phyloP scores from a whole-genome alignment of 2,888 invertebrate genomes.

The Norana najaformis region DNA sequence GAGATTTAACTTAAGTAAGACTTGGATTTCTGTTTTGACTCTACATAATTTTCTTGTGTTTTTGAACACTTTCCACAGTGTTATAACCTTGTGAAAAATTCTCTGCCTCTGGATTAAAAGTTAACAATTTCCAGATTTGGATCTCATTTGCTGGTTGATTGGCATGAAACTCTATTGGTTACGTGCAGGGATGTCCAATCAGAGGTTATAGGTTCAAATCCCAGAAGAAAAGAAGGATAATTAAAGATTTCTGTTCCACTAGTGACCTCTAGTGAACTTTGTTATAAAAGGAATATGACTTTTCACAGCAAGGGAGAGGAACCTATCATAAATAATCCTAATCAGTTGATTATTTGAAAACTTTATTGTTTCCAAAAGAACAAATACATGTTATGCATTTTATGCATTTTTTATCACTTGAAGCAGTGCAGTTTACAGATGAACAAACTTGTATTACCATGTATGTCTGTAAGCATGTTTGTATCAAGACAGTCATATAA shows the following conservation, averaged over 20 bases:
- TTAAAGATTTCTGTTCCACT: background rate
- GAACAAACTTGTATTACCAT: too few species aligned
- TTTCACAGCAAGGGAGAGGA: background rate
- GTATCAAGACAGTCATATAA: too few species aligned
- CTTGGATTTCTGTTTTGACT: background rate
- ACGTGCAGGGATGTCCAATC: background rate
- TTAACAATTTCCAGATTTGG: too few species aligned
- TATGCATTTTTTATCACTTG: too few species aligned
- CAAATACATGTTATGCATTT: too few species aligned
- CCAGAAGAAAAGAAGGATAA: background rate
- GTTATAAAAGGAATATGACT: background rate
- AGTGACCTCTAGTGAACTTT: background rate
- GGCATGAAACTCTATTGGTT: background rate
- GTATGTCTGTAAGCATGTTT: too few species aligned
- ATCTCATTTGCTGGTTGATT: background rate
- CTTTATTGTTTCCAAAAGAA: too few species aligned
- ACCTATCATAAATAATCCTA: too few species aligned
- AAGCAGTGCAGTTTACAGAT: too few species aligned
- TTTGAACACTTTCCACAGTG: background rate
- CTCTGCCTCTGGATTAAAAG: background rate
- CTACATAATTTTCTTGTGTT: background rate
- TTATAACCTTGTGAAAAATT: background rate
- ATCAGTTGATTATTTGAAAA: too few species aligned
- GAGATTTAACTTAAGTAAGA: slow-evolving; percentile 66
- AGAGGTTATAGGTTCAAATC: background rate